Evolutionary conservation across 2,113 vertebrate genomes (phyloP).

Genomic region (Pithys albifrons): DNA sequence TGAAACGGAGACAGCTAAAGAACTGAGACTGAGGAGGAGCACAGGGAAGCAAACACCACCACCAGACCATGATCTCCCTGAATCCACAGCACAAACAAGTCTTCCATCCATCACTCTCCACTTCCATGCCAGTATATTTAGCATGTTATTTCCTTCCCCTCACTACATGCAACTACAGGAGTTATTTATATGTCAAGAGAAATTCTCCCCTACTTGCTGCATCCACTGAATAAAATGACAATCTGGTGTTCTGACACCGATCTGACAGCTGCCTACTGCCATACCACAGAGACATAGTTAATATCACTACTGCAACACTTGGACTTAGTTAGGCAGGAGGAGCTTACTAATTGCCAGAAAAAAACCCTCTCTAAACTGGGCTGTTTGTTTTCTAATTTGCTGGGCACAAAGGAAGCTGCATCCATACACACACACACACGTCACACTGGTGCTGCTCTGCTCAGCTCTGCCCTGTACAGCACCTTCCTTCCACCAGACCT

Average conservation of each 20-base stretch:
- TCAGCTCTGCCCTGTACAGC: neutral
- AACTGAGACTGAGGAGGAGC: neutral
- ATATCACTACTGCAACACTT: neutral
- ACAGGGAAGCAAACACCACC: neutral
- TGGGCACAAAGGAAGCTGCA: neutral
- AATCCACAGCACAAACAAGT: neutral
- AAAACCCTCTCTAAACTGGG: neutral
- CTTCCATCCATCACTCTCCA: neutral
- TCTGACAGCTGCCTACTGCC: neutral
- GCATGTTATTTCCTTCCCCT: neutral
- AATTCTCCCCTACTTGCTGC: neutral
- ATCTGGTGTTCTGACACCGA: neutral
- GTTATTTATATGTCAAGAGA: neutral
- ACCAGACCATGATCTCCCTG: neutral
- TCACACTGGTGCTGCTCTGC: neutral
- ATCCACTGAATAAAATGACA: neutral
- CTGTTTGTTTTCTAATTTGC: neutral
- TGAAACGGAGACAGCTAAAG: neutral
- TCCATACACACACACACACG: neutral
- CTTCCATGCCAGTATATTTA: neutral
- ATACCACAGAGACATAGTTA: neutral
- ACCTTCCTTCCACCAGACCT: neutral
- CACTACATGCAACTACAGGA: neutral
- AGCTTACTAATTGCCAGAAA: neutral
- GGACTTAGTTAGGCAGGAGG: neutral